Percentiles rank a stretch among this genome's conserved stretches.
phyloP scores from a whole-genome alignment of 2,888 invertebrate species.

The Dolichopus griseipennis region DNA sequence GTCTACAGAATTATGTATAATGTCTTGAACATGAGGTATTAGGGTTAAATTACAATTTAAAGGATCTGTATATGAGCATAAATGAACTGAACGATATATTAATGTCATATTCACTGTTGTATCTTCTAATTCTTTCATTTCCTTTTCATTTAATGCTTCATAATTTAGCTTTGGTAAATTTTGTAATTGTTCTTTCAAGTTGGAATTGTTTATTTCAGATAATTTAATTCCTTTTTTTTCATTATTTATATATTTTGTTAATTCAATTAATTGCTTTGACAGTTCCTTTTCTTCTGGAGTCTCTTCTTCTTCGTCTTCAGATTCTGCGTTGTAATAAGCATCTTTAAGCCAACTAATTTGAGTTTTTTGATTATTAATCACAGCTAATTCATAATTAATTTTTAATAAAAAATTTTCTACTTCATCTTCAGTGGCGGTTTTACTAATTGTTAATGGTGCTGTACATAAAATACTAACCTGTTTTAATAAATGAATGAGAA shows the following conservation, averaged over 20 bases:
- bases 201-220: conserved; percentile 51
- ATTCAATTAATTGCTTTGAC: background rate
- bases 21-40: conserved; percentile 50
- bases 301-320: background rate
- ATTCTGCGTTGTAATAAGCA: background rate
- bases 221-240: conserved; percentile 15
- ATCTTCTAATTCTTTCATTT: conserved; percentile 51
- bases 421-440: background rate
- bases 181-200: conserved; percentile 61
- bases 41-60: conserved; percentile 57
- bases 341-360: conserved; percentile 32
- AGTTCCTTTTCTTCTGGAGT: background rate
- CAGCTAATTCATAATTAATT: conserved; percentile 31
- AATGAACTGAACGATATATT: conserved; percentile 62
- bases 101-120: conserved; percentile 63
- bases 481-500: no score
- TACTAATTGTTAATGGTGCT: background rate
- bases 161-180: conserved; percentile 62
- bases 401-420: conserved; percentile 27
- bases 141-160: conserved; percentile 58
- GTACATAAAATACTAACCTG: no score
- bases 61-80: conserved; percentile 58
- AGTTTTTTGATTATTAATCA: conserved; percentile 31
- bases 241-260: conserved; percentile 8
- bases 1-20: conserved; percentile 30